Base-by-base conservation (phyloP, 2,113 vertebrate species). In the Fulmarus glacialis region DNA sequence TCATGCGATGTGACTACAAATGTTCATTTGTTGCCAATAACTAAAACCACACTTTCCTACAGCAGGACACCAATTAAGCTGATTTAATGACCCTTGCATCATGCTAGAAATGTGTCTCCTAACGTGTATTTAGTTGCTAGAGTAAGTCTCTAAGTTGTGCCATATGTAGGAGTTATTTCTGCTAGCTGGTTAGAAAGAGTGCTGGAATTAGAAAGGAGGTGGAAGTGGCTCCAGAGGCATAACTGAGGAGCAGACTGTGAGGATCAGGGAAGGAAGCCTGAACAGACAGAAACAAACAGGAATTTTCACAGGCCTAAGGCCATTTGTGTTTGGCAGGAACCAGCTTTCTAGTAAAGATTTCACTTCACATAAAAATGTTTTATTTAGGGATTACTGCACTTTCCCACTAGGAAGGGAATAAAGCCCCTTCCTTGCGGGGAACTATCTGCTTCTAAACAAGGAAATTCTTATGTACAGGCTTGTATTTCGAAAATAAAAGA, bases 31-130 rank as follows among this genome's bases (percentile, higher is more conserved):
- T 11, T 77, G 79, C 53, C 89, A 94, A 1, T 40, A 67, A 48
- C 77, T 62, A 89, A 91, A 96, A 77, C 0, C 55, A 85, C 63
- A 40, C 85, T 66, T 40, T 92, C 52, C 70, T 87, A 70, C 84
- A 94, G 85, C 64, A 91, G 81, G 96, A 94, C 62, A 74, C 77
- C 79, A 93, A 89, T 94, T 96, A 96, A 60, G 81, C 30, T 62
- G 63, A 85, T 89, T 92, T 92, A 96, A 93, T 67, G 80, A 90
- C 40, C 24, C 42, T 53, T 45, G 70, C 52, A 92, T 92, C 95
- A 91, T 4, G 27, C 71, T 86, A 68, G 64, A 79, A 89, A 68
- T 52, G 32, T 6, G 6, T 59, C 74, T 96, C 53, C 32, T 82
- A 93, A 95, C 0, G 10, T 48, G 85, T 42, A 73, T 70, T 87